Percentiles rank a stretch among this genome's conserved stretches.
Conservation (phyloP, 2,797 vertebrate species). For the Phataginus tetradactyla region DNA sequence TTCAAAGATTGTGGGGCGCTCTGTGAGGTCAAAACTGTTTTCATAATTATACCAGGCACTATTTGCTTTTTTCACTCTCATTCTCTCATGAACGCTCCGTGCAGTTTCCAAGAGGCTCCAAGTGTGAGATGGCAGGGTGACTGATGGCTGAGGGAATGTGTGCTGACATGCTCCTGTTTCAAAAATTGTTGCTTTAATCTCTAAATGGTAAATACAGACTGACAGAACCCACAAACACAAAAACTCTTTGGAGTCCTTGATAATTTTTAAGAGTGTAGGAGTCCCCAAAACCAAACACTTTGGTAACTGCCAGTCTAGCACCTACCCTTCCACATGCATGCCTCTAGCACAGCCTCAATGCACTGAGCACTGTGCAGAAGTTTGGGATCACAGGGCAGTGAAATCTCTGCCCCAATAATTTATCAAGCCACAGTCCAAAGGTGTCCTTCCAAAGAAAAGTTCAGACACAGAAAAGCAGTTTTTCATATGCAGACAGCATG, state of each 20-base stretch:
- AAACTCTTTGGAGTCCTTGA: background rate
- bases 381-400: background rate
- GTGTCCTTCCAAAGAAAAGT: background rate
- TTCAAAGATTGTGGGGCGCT: background rate
- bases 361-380: background rate
- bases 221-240: background rate
- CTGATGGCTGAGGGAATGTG: background rate
- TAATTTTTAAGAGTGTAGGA: background rate
- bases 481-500: background rate
- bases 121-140: background rate
- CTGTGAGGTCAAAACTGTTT: background rate
- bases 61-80: background rate
- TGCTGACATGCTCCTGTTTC: background rate
- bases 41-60: background rate
- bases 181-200: constrained; percentile 2
- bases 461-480: background rate
- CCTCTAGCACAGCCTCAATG: background rate
- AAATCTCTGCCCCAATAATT: background rate
- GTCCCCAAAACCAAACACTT: background rate
- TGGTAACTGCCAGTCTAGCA: background rate
- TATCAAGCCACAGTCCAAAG: background rate
- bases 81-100: background rate
- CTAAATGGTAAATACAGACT: background rate
- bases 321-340: background rate
- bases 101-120: background rate